Evolutionary conservation across 2,113 vertebrate species (phyloP).

Genomic region (Periophthalmodon schlosseri): DNA sequence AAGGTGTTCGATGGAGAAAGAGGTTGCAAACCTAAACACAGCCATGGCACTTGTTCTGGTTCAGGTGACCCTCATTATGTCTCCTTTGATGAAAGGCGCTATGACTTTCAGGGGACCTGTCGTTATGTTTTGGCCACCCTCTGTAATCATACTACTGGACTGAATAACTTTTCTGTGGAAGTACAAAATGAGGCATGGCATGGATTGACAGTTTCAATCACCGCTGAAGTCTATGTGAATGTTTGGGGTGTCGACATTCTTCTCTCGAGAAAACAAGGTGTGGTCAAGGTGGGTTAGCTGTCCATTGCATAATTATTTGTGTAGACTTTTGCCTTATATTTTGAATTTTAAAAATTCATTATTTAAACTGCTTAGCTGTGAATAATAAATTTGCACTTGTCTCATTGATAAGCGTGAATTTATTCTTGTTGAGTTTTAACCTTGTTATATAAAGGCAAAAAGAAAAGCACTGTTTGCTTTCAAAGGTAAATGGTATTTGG

Average conservation of each 20-base stretch:
- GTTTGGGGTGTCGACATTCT: constrained; percentile 53
- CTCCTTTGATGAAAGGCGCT: constrained; percentile 61
- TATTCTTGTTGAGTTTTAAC: too few species aligned
- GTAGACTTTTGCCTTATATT: too few species aligned
- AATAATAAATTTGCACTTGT: background rate
- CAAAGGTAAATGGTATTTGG: constrained; percentile 57
- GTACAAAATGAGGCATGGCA: constrained; percentile 37
- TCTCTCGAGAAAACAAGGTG: constrained; percentile 33
- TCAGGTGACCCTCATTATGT: constrained; percentile 68
- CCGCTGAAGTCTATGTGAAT: constrained; percentile 58
- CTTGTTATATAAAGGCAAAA: too few species aligned
- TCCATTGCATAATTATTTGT: background rate
- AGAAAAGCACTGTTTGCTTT: background rate
- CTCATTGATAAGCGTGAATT: background rate
- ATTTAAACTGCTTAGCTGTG: background rate
- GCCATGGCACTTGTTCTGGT: constrained; percentile 55
- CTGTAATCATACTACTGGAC: constrained; percentile 17
- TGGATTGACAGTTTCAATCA: constrained; percentile 35
- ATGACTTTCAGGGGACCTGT: constrained; percentile 64
- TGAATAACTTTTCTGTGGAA: constrained; percentile 63
- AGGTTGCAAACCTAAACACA: constrained; percentile 57
- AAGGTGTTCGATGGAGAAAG: constrained; percentile 58
- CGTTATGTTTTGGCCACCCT: constrained; percentile 59
- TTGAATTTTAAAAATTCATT: too few species aligned
- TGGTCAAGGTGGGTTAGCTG: constrained; percentile 47